Evolutionary conservation across 2,113 vertebrate genomes (phyloP).

Genomic region (Hoplias malabaricus): DNA sequence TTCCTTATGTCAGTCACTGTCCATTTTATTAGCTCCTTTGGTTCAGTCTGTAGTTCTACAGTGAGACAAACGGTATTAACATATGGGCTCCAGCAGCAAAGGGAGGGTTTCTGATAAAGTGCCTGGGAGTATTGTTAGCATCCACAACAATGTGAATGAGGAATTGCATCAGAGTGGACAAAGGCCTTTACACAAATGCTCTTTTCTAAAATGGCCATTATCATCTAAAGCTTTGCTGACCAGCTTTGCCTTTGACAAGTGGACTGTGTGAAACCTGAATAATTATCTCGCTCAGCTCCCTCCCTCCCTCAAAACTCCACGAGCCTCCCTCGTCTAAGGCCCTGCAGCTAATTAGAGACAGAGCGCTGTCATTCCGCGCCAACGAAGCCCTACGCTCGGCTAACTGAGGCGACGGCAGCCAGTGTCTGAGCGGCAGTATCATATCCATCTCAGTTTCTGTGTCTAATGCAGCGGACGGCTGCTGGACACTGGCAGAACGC

Average conservation of each 20-base stretch:
- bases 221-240: not conserved
- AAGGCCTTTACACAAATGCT: too few relatives aligned
- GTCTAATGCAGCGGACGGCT: conserved; percentile 1
- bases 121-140: too few relatives aligned
- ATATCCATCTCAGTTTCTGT: conserved; percentile 24
- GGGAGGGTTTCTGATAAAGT: too few relatives aligned
- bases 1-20: too few relatives aligned
- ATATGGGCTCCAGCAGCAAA: too few relatives aligned
- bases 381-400: conserved; percentile 7
- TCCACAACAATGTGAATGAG: too few relatives aligned
- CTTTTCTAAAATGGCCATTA: too few relatives aligned
- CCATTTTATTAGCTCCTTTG: too few relatives aligned
- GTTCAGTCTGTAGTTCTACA: too few relatives aligned
- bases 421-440: not conserved
- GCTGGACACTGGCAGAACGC: conserved; percentile 18
- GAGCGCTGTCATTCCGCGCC: not conserved
- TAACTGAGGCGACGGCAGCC: conserved; percentile 18
- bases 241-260: conserved; percentile 37
- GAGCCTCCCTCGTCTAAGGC: conserved; percentile 21
- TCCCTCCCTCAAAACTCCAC: not conserved
- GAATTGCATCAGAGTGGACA: too few relatives aligned
- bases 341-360: not conserved
- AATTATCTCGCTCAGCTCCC: conserved; percentile 48
- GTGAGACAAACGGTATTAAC: too few relatives aligned
- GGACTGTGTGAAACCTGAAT: conserved; percentile 55